Conservation (phyloP, 2,113 vertebrate genomes). For the Eolophus roseicapilla region DNA sequence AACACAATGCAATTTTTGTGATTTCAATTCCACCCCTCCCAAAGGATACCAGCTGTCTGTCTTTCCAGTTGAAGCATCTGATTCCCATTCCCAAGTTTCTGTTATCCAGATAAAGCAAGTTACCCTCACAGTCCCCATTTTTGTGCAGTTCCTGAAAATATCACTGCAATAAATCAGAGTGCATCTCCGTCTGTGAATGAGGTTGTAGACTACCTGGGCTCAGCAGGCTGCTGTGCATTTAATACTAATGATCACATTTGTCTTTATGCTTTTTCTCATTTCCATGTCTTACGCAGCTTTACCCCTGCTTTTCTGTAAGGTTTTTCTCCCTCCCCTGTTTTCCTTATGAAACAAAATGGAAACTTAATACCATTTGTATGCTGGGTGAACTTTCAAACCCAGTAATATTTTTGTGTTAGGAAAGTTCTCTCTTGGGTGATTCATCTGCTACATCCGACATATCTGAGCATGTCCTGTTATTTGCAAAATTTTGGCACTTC, state of each 20-base stretch:
- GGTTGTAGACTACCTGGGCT: neutral
- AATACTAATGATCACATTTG: neutral
- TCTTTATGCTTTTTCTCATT: neutral
- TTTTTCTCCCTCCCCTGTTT: neutral
- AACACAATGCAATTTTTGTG: neutral
- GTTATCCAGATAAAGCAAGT: neutral
- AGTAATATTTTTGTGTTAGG: conserved; percentile 2
- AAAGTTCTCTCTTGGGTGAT: neutral
- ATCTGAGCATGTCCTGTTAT: neutral
- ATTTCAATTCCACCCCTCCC: neutral
- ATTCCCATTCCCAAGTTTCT: neutral
- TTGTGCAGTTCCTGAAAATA: neutral
- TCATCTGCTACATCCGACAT: conserved; percentile 18
- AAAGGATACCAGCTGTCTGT: neutral
- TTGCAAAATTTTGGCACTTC: neutral
- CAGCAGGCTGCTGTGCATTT: neutral
- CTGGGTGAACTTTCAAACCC: conserved; percentile 49
- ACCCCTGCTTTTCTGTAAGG: neutral
- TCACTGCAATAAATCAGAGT: neutral
- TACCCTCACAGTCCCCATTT: neutral
- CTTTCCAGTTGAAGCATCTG: neutral
- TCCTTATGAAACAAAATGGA: neutral
- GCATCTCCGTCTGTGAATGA: fast-evolving
- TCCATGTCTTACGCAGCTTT: neutral
- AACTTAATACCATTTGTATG: neutral